Conservation (phyloP, 2,113 vertebrate species). For the Actenoides hombroni region DNA sequence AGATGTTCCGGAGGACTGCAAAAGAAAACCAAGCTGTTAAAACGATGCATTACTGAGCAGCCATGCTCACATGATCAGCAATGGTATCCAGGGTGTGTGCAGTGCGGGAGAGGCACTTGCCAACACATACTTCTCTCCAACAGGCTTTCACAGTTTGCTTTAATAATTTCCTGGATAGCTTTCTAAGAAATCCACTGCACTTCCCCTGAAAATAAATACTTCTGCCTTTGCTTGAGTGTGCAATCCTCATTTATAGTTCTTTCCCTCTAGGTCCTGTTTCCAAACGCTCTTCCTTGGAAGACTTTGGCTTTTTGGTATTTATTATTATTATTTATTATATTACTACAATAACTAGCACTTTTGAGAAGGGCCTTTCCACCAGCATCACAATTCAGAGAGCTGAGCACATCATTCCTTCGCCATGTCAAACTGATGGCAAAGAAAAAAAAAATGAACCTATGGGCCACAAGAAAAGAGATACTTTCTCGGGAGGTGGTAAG, state of each 20-base stretch:
- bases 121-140: background rate
- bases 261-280: background rate
- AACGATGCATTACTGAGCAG: background rate
- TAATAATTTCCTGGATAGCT: background rate
- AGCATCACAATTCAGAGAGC: background rate
- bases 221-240: background rate
- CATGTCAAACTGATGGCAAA: background rate
- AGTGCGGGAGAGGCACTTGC: background rate
- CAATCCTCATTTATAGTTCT: background rate
- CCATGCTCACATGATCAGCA: background rate
- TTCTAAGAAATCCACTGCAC: background rate
- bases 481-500: background rate
- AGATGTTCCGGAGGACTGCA: slow-evolving; percentile 93
- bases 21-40: slow-evolving; percentile 31
- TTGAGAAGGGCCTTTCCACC: background rate
- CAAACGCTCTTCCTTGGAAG: background rate
- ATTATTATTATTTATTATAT: too few species aligned
- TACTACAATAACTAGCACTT: background rate
- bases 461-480: background rate
- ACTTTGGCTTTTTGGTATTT: background rate
- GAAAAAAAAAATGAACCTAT: background rate
- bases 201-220: background rate
- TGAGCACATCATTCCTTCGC: background rate
- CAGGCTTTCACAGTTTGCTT: background rate
- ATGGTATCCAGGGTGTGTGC: background rate